Base-by-base conservation (phyloP, 35 echinoderm and acorn worm species). In the Anneissia japonica region DNA sequence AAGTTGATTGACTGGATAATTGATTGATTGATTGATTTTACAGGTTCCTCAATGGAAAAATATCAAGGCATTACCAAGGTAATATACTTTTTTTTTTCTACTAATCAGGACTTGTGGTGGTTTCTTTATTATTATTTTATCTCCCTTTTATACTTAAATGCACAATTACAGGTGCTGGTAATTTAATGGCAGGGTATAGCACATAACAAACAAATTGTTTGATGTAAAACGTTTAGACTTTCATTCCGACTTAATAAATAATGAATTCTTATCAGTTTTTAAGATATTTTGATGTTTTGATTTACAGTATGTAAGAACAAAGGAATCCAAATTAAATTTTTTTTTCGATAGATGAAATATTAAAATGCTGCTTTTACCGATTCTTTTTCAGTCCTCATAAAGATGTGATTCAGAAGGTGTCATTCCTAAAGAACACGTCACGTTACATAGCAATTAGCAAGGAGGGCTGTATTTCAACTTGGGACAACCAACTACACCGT, bases 31-130 rank as follows among this genome's bases (percentile, higher is more conserved):
- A n/a, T 43, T 43, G 4, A 43, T 14, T n/a, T 30, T 36, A 43
- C 64, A 97, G 94, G 94, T 97, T 85, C 94, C 94, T 12, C 94
- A 97, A 30, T 97, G 94, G 94, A 93, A 97, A 34, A 91, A 97
- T 37, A 97, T 97, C 32, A 93, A 86, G 73, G 72, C 87, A 16
- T 74, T 97, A 29, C 91, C 91, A 90, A 94, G 92, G 92, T 94
- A 76, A 38, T 77, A 75, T 4, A 26, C 4, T 75, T 75, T 30
- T 75, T 75, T 75, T n/a, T n/a, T n/a, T n/a, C n/a, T n/a, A n/a
- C n/a, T n/a, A n/a, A n/a, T n/a, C n/a, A n/a, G n/a, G n/a, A n/a
- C n/a, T n/a, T n/a, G n/a, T n/a, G n/a, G n/a, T n/a, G n/a, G n/a
- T n/a, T n/a, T n/a, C n/a, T n/a, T n/a, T n/a, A n/a, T n/a, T n/a